These are phyloP conservation scores for Proisotoma minuta DNA, from an alignment of 2,888 invertebrate genomes.

Conservation along the genomic window DNA sequence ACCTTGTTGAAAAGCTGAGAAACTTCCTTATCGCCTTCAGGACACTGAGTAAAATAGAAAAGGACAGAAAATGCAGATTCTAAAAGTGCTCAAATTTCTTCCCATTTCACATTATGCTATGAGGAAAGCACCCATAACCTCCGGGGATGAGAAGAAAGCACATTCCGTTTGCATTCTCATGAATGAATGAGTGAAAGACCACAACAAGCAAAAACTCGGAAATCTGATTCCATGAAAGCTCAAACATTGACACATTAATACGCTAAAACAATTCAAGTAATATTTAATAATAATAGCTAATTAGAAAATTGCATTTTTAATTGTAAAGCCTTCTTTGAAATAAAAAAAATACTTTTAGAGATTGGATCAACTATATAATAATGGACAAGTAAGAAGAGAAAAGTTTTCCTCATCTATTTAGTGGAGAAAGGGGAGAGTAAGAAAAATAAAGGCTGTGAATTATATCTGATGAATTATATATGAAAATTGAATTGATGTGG, in stretches of 20 bases:
- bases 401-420: too few species aligned
- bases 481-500: conserved; percentile 14
- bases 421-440: background rate
- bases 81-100: conserved; percentile 1
- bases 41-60: conserved; percentile 36
- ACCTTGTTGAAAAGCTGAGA: conserved; percentile 15
- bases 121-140: background rate
- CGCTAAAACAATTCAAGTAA: too few species aligned
- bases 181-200: conserved; percentile 8
- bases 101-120: background rate
- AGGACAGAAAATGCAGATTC: conserved; percentile 7
- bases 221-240: background rate
- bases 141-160: background rate
- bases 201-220: background rate
- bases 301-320: too few species aligned
- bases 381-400: too few species aligned
- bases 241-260: too few species aligned
- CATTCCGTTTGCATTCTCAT: conserved; percentile 6
- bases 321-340: too few species aligned
- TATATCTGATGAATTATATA: conserved; percentile 27
- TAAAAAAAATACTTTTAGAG: too few species aligned
- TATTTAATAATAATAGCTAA: too few species aligned
- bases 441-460: conserved; percentile 24
- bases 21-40: conserved; percentile 39
- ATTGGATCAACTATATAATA: too few species aligned